Evolutionary conservation across 2,797 vertebrate species (phyloP), one percentile per base, ranked within the genome.

Genomic region (Adelosebastes latens): DNA sequence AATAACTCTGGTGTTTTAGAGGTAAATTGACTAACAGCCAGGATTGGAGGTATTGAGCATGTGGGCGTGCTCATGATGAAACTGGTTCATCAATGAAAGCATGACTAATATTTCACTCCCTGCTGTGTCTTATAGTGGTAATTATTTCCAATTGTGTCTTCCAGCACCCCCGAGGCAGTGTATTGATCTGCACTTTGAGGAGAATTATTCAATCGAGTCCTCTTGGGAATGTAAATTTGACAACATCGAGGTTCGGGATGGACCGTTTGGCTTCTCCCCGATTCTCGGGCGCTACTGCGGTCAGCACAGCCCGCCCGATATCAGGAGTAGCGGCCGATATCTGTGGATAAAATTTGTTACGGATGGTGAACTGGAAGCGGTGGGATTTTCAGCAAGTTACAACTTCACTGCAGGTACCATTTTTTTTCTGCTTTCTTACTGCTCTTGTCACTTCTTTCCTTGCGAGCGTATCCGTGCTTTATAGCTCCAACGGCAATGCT

Each of bases 161-260:
- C 56, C 89, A 99, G 99, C 99, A 84, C 97, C 97, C 62, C 98
- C 98, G 60, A 97, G 98, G 94, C 98, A 99, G 95, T 99, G 99
- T 87, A 99, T 99, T 82, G 98, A 99, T 94, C 96, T 99, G 68
- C 97, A 97, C 89, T 99, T 99, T 92, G 97, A 99, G 94, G 98
- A 99, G 94, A 98, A 97, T 86, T 99, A 99, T 92, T 99, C 98
- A 67, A 97, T 99, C 83, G 99, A 99, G 89, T 97, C 98, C 77
- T 99, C 99, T 83, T 99, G 99, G 99, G 98, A 99, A 94, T 99
- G 99, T 96, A 99, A 99, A 97, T 99, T 99, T 97, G 99, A 99
- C 93, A 98, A 99, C 81, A 99, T 99, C 78, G 98, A 99, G 95
- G 98, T 99, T 73, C 96, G 99, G 86, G 98, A 99, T 94, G 99